Evolutionary conservation across 2,113 vertebrate species (phyloP).

Genomic region (Dicaeum eximium): DNA sequence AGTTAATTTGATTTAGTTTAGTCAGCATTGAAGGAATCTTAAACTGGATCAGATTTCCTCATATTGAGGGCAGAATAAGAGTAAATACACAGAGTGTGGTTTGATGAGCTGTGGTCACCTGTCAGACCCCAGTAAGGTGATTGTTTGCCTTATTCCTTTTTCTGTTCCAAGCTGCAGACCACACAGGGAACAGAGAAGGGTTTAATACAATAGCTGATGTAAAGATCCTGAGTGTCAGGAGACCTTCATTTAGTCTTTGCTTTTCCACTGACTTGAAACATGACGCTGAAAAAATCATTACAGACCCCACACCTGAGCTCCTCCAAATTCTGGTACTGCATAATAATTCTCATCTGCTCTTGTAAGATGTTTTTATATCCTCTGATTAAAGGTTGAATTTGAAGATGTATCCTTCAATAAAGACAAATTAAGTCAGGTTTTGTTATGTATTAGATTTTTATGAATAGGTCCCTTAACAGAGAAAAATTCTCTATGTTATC

Average conservation of each 20-base stretch:
- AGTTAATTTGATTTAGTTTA: background rate
- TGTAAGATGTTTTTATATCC: background rate
- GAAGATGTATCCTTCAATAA: background rate
- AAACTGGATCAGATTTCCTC: background rate
- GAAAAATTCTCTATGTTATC: background rate
- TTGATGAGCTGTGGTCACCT: accelerated
- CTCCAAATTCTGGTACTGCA: background rate
- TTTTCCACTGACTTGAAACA: background rate
- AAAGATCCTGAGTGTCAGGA: background rate
- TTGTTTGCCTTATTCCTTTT: background rate
- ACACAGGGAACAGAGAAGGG: background rate
- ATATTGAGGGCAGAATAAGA: background rate
- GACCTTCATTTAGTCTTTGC: background rate
- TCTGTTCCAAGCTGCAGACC: background rate
- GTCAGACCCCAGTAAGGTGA: background rate
- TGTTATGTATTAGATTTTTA: background rate
- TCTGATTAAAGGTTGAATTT: background rate
- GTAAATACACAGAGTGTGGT: background rate
- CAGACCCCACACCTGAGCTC: background rate
- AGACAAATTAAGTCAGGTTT: background rate
- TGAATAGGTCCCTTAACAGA: background rate
- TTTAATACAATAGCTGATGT: background rate
- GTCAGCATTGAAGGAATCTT: background rate
- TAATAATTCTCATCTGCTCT: background rate
- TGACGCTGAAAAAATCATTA: background rate